phyloP scores from a whole-genome alignment of 2,113 vertebrate genomes.

The Phylloscopus trochiloides region DNA sequence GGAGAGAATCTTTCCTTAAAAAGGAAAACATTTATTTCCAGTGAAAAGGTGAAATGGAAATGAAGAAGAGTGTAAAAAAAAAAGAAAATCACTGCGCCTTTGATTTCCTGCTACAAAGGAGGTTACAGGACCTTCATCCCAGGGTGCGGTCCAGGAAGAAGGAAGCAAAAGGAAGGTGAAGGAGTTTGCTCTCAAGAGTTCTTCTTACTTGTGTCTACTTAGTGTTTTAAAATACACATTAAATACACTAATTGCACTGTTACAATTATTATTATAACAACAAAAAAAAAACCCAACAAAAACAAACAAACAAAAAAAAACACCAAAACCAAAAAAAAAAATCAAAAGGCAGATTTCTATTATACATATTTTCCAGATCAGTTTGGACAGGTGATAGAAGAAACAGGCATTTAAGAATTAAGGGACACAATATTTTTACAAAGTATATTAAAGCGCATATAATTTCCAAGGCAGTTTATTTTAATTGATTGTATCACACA shows the following conservation, averaged over 20 bases:
- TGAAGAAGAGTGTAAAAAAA: not conserved
- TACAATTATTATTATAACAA: not conserved
- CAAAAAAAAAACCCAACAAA: not conserved
- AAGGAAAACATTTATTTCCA: not conserved
- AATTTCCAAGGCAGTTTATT: not conserved
- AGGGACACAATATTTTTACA: not conserved
- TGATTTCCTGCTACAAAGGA: not conserved
- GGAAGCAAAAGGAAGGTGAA: not conserved
- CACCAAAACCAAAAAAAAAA: too few species aligned
- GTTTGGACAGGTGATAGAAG: not conserved
- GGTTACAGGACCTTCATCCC: not conserved
- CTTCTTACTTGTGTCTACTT: not conserved
- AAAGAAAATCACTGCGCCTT: not conserved
- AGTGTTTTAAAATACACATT: not conserved
- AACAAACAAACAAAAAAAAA: too few species aligned
- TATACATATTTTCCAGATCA: rapidly evolving
- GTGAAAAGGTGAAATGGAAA: not conserved
- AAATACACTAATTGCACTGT: not conserved
- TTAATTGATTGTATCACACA: not conserved
- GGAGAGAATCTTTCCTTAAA: not conserved
- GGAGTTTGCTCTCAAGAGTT: not conserved
- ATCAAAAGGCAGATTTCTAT: not conserved
- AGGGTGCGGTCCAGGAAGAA: not conserved
- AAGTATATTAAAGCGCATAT: not conserved
- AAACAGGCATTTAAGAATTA: not conserved